Base-by-base conservation (phyloP, 2,888 invertebrate species). In the Tachina lurida region DNA sequence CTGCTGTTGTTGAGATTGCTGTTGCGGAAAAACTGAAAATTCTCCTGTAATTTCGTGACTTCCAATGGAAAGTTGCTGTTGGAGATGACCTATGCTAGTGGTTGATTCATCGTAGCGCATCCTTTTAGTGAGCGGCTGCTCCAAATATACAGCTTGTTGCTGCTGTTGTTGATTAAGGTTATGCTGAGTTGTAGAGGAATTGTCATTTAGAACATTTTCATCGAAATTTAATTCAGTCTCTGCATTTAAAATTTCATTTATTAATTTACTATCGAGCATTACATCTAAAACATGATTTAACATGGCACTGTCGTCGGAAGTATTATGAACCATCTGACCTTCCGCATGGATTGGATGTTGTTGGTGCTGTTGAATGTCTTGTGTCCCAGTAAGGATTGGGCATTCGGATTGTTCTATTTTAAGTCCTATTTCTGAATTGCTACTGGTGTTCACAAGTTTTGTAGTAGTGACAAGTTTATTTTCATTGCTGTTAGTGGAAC, bases 261-360 rank as follows among this genome's bases (percentile, higher is more conserved):
- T 90, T 45, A 92, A 89, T 88, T 92, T 92, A 79, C 91, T 91
- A 86, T 92, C 92, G 31, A 92, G 88, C 90, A 92, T 90, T 89
- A 91, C 90, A 60, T 92, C 92, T 31, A 88, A 67, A 45, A 91
- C 92, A 45, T 92, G 88, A 1, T 90, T 92, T 31, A 92, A 85
- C 87, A 92, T 91, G 22, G 92, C 91, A 87, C 91, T 92, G 10
- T 92, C 90, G 82, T 92, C 92, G 15, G 91, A 90, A 60, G 89
- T 87, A 22, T 90, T 91, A 19, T 90, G 89, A 54, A 88, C 87
- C 87, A 91, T 76, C 19, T 88, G 87, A 10, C 88, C 90, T 73
- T 89, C 65, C 56, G 87, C 2, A 84, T 85, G 13, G 83, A 76
- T 68, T 87, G 88, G 17, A 87, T 89, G 89, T 43, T 86, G 87